Base-by-base conservation (phyloP, 2,888 invertebrate species). In the Crocallis elinguaria region DNA sequence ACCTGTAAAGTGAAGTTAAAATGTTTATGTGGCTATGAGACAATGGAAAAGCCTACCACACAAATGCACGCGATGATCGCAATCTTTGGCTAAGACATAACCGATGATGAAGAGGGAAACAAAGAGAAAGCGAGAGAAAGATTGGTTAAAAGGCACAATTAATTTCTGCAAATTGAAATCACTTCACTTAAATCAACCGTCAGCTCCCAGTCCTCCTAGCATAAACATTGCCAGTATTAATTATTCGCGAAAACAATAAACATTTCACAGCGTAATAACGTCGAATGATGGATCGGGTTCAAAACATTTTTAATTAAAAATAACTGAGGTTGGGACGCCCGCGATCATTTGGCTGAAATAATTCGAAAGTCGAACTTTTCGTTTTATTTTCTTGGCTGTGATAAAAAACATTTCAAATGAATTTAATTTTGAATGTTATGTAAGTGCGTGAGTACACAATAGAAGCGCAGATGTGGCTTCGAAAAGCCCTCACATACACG, bases 281-380 rank as follows among this genome's bases (percentile, higher is more conserved):
- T 32, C 41, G 56, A 41, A 38, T 73, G 68, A 75, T 74, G 66
- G 72, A 75, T 75, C 49, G 69, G 56, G 55, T 46, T 44, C 56
- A 65, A 66, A 71, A 70, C 63, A 64, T 66, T 71, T 75, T 76
- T 75, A 77, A 80, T 80, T 79, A 76, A 79, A 77, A 79, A 74
- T 75, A 71, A 68, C 68, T 67, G 43, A 53, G 52, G 55, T 48
- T 16, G 30, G 19, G 36, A 27, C 43, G 37, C 32, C 19, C 49
- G 14, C n/a, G 38, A 53, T 53, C 46, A 49, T 38, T 42, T 32
- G 43, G 39, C 25, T 43, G 41, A 51, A 56, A 50, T 32, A 56
- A 48, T 46, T 27, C n/a, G 38, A 52, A 57, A 57, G 41, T 50
- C 50, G 37, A 57, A 51, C 41, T 42, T 49, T 42, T 21, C 30